phyloP scores from a whole-genome alignment of 2,113 vertebrate species.

The Vidua chalybeata region DNA sequence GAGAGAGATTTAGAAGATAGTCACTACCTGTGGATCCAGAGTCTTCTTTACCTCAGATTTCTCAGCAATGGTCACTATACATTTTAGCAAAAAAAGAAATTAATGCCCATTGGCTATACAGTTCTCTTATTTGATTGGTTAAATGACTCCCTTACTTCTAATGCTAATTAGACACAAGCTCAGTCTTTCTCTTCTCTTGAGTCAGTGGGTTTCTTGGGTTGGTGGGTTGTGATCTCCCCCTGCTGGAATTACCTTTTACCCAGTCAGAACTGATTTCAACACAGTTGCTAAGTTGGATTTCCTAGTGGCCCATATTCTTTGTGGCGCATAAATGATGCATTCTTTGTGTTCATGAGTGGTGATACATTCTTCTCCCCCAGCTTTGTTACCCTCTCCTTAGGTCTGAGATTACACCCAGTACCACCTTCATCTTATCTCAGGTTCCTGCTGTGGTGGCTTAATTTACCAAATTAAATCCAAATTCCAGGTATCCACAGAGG shows the following conservation, averaged over 20 bases:
- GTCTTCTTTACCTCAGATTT: not conserved
- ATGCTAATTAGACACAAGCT: not conserved
- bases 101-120: not conserved
- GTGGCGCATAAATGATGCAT: not conserved
- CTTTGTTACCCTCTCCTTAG: not conserved
- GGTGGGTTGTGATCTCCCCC: not conserved
- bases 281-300: not conserved
- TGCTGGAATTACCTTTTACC: not conserved
- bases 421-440: too few species aligned
- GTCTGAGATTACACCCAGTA: not conserved
- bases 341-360: not conserved
- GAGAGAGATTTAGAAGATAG: not conserved
- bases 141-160: not conserved
- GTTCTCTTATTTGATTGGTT: not conserved
- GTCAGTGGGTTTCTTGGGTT: not conserved
- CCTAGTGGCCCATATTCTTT: not conserved
- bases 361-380: not conserved
- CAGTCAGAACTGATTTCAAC: not conserved
- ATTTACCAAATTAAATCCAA: too few species aligned
- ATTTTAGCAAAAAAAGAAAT: not conserved
- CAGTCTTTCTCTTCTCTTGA: not conserved
- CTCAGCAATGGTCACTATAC: not conserved
- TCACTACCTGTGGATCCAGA: not conserved
- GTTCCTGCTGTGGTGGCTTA: not conserved
- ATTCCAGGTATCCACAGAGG: not conserved